Evolutionary conservation across 2,113 vertebrate species (phyloP).

Genomic region (Trachemys scripta): DNA sequence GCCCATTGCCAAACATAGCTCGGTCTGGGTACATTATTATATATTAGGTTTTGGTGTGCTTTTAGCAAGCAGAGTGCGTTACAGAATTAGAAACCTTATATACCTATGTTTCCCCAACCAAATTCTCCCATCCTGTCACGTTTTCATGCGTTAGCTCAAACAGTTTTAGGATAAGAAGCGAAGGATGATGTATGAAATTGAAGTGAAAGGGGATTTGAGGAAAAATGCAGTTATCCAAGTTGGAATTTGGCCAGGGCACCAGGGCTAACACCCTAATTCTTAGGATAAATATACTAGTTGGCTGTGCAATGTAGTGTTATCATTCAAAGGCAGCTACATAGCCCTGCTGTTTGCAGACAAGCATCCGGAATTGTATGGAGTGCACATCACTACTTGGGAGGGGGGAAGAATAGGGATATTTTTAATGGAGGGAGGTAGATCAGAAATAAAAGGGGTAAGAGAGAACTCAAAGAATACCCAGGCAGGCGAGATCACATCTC

Average conservation of each 20-base stretch:
- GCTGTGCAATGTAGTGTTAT: background rate
- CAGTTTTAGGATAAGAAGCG: rapidly evolving
- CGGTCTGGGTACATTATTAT: background rate
- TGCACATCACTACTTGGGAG: background rate
- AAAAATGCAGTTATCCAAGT: background rate
- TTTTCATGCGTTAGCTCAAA: background rate
- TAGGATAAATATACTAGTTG: slow-evolving; percentile 9
- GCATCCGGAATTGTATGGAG: background rate
- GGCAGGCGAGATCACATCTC: background rate
- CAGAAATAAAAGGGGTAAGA: slow-evolving; percentile 10
- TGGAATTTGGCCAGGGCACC: slow-evolving; percentile 13
- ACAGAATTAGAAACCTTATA: background rate
- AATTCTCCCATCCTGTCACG: background rate
- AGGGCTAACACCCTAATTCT: background rate
- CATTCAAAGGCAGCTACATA: slow-evolving; percentile 29
- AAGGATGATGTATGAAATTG: background rate
- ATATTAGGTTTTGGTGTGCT: background rate
- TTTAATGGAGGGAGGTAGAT: background rate
- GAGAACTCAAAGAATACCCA: background rate
- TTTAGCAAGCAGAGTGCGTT: background rate
- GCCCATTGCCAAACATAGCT: background rate
- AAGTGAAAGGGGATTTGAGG: background rate
- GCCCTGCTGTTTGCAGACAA: background rate
- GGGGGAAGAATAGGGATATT: background rate
- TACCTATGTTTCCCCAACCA: background rate